These are phyloP conservation scores for Blastobasis lacticolella DNA, from an alignment of 2,888 invertebrate species.

Conservation along the genomic window DNA sequence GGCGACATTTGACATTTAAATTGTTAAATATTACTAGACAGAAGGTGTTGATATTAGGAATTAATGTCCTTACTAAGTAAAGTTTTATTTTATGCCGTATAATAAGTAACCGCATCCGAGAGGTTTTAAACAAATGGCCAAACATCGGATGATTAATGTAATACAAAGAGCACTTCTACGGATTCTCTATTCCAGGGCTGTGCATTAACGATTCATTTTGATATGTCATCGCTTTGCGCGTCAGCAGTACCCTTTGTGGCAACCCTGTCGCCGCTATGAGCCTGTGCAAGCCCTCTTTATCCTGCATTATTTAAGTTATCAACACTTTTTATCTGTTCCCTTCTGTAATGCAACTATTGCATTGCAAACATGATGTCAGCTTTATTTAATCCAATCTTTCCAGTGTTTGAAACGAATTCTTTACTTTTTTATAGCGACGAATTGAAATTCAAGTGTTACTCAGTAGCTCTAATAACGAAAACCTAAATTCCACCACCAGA, in stretches of 20 bases:
- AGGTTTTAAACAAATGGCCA: too few relatives aligned
- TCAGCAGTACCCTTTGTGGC: constrained; percentile 42
- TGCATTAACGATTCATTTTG: constrained; percentile 67
- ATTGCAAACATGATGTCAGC: constrained; percentile 9
- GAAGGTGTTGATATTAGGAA: too few relatives aligned
- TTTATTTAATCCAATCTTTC: constrained; percentile 8
- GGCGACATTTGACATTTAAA: constrained; percentile 5
- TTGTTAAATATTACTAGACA: neutral
- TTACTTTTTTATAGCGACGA: too few relatives aligned
- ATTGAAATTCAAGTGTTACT: neutral
- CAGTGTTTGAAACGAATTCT: neutral
- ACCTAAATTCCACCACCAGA: constrained; percentile 23
- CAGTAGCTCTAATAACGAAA: constrained; percentile 4
- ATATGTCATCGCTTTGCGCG: constrained; percentile 54
- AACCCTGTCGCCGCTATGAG: constrained; percentile 28
- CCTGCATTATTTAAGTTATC: constrained; percentile 52
- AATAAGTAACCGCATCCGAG: too few relatives aligned
- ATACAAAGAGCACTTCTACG: constrained; percentile 16
- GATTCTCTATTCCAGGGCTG: constrained; percentile 19
- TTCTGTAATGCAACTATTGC: constrained; percentile 1
- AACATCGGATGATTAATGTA: too few relatives aligned
- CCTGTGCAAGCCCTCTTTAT: constrained; percentile 44
- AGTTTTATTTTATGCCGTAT: too few relatives aligned
- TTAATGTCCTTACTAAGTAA: too few relatives aligned
- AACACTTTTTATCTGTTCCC: constrained; percentile 27